Percentiles rank a stretch among this genome's conserved stretches.
phyloP scores from a whole-genome alignment of 2,888 invertebrate genomes.

The Gymnosoma rotundatum region DNA sequence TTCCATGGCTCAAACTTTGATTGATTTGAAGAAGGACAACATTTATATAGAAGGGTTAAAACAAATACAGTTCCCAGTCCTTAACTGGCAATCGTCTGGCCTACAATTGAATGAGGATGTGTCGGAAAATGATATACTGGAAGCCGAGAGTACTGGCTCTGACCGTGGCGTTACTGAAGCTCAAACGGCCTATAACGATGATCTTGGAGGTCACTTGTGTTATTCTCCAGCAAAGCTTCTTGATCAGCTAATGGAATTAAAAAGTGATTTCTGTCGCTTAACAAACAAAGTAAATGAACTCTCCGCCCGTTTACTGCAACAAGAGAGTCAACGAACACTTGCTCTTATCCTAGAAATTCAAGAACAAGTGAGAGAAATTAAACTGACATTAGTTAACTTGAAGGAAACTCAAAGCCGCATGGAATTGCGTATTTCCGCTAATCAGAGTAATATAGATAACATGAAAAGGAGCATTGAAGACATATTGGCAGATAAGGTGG shows the following conservation, averaged over 20 bases:
- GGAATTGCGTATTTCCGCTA: conserved; percentile 56
- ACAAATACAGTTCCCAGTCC: conserved; percentile 47
- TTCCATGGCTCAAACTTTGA: conserved; percentile 71
- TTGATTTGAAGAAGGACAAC: conserved; percentile 70
- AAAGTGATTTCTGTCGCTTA: conserved; percentile 76
- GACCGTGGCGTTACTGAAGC: not conserved
- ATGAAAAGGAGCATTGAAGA: conserved; percentile 73
- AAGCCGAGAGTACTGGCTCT: not conserved
- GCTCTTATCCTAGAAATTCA: conserved; percentile 73
- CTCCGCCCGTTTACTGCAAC: conserved; percentile 74
- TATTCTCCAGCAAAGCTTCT: conserved; percentile 77
- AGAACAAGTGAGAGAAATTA: conserved; percentile 73
- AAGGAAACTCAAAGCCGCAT: conserved; percentile 71
- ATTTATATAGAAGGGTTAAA: conserved; percentile 44
- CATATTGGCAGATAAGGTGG: conserved; percentile 86
- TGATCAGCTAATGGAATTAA: conserved; percentile 76
- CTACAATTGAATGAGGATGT: conserved; percentile 35
- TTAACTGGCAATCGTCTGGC: conserved; percentile 65
- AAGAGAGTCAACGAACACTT: conserved; percentile 74
- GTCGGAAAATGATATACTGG: conserved; percentile 44
- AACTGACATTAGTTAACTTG: conserved; percentile 53
- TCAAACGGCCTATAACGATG: conserved; percentile 34
- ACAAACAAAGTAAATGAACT: conserved; percentile 78
- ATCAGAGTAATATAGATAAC: conserved; percentile 43
- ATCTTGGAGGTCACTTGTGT: conserved; percentile 74